Evolutionary conservation across 2,888 invertebrate genomes (phyloP), one percentile per base, ranked within the genome.

Genomic region (Cosmia trapezina): DNA sequence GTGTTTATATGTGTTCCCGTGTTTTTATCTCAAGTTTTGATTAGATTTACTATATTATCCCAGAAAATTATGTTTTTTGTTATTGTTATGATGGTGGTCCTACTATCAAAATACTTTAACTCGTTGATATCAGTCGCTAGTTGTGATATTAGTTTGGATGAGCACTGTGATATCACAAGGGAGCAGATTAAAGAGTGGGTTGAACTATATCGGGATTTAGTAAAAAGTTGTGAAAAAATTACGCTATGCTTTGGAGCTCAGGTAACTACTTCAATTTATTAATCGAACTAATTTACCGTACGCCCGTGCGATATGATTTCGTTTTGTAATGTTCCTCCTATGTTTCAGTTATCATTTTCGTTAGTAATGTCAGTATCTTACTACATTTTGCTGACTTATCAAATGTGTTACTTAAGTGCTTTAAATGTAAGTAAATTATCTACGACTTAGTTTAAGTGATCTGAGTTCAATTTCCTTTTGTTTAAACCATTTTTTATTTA

Each of bases 341-440:
- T 71, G 22, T 71, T 73, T 43, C 61, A 71, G 72, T 73, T 54
- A 17, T 47, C 61, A 0, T 71, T n/a, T 56, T 47, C 61, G 12
- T 11, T 73, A 14, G 14, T 41, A 28, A 14, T 71, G 28, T 54
- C 72, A 22, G 9, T 47, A 41, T 2, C n/a, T 17, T 37, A 70
- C 19, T 47, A 12, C n/a, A 49, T 56, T 49, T 41, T 71, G 12
- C 6, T 71, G 54, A n/a, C 41, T 41, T 61, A 61, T 7, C 54
- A 56, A 28, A n/a, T 73, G 7, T 47, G 41, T 28, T 60, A 47
- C 28, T 41, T 14, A 5, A 19, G 19, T 53, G 1, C 47, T 28
- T n/a, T 47, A 37, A 60, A 47, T 28, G 72, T 72, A 61, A 72
- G 71, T 70, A 60, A 4, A 11, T n/a, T n/a, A 51, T n/a, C 37